Percentiles rank a stretch among this genome's conserved stretches.
Evolutionary conservation across 2,797 vertebrate species (phyloP).

Genomic region (Pagetopsis macropterus): DNA sequence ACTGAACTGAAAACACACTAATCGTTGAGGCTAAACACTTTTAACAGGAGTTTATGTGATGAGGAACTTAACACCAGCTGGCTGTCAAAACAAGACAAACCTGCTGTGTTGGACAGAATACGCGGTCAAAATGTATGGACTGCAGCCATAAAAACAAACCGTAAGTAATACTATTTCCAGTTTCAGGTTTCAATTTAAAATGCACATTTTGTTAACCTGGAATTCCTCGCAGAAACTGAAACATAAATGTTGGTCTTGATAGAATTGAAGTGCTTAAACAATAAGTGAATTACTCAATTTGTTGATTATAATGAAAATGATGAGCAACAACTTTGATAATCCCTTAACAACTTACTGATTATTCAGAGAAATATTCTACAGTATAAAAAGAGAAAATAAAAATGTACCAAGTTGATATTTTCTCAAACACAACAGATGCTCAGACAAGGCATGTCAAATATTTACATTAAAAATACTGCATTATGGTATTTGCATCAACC

Average conservation of each 20-base stretch:
- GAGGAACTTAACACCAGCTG: constrained; percentile 38
- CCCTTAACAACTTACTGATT: not conserved
- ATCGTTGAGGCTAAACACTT: constrained; percentile 41
- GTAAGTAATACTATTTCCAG: constrained; percentile 20
- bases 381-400: not conserved
- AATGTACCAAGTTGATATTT: constrained; percentile 13
- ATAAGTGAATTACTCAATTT: not conserved
- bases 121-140: constrained; percentile 1
- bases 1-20: constrained; percentile 61
- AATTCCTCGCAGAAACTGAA: not conserved
- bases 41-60: constrained; percentile 40
- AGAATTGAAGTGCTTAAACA: not conserved
- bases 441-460: constrained; percentile 14
- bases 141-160: constrained; percentile 5
- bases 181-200: constrained; percentile 10
- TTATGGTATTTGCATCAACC: not conserved
- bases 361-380: not conserved
- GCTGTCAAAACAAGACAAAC: constrained; percentile 38
- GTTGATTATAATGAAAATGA: not conserved
- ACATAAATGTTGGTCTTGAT: not conserved
- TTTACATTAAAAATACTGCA: constrained; percentile 11
- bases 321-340: not conserved
- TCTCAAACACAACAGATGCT: constrained; percentile 30
- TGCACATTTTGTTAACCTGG: not conserved
- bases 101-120: constrained; percentile 31